Percentiles rank a stretch among this genome's conserved stretches.
phyloP scores from a whole-genome alignment of 2,888 invertebrate genomes.

The Mimachlamys varia region DNA sequence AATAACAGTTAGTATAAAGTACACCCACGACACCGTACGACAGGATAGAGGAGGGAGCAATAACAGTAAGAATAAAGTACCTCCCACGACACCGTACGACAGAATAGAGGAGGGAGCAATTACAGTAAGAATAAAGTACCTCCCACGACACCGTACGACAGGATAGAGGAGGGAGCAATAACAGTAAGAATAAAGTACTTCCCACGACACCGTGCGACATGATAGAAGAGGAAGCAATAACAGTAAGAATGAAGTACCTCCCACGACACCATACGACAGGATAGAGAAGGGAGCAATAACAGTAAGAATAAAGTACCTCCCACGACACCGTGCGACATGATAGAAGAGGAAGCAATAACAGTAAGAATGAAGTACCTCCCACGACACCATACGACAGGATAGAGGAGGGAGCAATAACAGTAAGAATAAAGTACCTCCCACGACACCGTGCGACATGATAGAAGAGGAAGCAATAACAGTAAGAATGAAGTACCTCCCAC shows the following conservation, averaged over 20 bases:
- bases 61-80: constrained; percentile 81
- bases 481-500: constrained; percentile 87
- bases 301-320: constrained; percentile 86
- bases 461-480: too few species aligned
- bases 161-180: constrained; percentile 83
- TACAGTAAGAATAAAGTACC: constrained; percentile 83
- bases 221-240: constrained; percentile 83
- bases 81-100: constrained; percentile 93
- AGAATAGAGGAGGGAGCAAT: constrained; percentile 85
- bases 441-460: constrained; percentile 91
- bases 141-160: constrained; percentile 92
- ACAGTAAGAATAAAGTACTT: constrained; percentile 83
- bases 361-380: constrained; percentile 86
- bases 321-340: constrained; percentile 91
- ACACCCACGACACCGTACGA: constrained; percentile 93
- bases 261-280: constrained; percentile 91
- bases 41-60: constrained; percentile 85
- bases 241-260: constrained; percentile 85
- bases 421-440: constrained; percentile 87
- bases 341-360: constrained; percentile 80
- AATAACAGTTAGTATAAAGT: constrained; percentile 51
- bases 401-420: too few species aligned
- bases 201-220: constrained; percentile 92
- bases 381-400: constrained; percentile 92
- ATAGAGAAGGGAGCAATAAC: constrained; percentile 83